phyloP scores from a whole-genome alignment of 2,113 vertebrate species.

The Atlantisia rogersi region DNA sequence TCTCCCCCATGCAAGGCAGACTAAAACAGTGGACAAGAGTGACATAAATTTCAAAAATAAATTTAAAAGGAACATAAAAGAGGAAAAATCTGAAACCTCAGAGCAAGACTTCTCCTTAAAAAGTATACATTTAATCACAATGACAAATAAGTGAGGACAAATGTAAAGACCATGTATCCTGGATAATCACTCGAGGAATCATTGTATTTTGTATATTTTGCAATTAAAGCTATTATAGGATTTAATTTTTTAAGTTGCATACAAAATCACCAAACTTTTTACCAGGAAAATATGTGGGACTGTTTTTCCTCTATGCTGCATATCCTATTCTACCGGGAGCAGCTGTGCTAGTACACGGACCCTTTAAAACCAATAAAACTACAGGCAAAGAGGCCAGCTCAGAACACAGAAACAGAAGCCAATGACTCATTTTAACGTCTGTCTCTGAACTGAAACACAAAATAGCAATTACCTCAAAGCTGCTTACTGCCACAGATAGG shows the following conservation, averaged over 20 bases:
- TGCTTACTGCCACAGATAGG: constrained; percentile 11
- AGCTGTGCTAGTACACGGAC: not conserved
- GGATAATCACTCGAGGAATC: not conserved
- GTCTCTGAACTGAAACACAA: constrained; percentile 49
- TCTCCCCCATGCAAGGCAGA: not conserved
- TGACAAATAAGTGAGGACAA: not conserved
- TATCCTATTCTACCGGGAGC: not conserved
- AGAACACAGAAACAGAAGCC: constrained; percentile 16
- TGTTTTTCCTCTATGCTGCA: not conserved
- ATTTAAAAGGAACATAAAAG: not conserved
- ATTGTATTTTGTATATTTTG: not conserved
- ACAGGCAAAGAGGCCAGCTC: not conserved
- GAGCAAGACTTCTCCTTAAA: not conserved
- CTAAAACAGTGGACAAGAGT: not conserved
- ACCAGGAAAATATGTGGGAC: not conserved
- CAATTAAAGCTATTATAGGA: not conserved
- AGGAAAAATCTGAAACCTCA: not conserved
- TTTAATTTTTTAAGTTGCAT: not conserved
- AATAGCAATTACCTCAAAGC: constrained; percentile 52
- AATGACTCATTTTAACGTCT: not conserved
- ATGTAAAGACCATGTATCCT: not conserved
- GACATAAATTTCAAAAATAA: not conserved
- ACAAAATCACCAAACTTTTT: not conserved
- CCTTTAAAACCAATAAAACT: constrained; percentile 20
- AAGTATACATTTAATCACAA: not conserved